phyloP scores from a whole-genome alignment of 2,797 vertebrate species.

The Bradypodion ventrale region DNA sequence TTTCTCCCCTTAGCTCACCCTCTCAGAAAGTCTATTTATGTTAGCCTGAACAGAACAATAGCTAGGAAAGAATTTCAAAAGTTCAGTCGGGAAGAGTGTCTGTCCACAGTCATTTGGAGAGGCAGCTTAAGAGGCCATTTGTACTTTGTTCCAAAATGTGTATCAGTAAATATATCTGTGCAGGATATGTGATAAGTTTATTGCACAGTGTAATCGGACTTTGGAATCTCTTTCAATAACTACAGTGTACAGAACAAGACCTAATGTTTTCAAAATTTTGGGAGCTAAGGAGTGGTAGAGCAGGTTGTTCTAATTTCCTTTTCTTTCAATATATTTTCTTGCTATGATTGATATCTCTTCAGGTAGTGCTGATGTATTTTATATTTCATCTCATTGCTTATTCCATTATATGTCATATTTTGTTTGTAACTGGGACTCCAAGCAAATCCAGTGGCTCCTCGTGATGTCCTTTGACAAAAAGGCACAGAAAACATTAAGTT shows the following conservation, averaged over 20 bases:
- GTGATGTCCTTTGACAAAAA: not conserved
- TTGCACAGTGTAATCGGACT: not conserved
- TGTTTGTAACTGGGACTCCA: conserved; percentile 9
- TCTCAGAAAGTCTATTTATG: not conserved
- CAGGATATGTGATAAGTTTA: not conserved
- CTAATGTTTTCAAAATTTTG: not conserved
- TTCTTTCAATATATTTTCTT: conserved; percentile 12
- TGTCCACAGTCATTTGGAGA: not conserved
- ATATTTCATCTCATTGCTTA: conserved; percentile 16
- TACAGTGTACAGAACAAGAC: not conserved
- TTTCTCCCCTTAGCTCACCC: not conserved
- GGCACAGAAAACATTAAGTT: conserved; percentile 23
- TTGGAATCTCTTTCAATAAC: not conserved
- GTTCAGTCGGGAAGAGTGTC: not conserved
- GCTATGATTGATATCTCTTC: not conserved
- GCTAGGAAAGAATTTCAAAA: conserved; percentile 12
- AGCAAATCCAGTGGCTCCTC: not conserved
- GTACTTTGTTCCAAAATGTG: not conserved
- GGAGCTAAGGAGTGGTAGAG: not conserved
- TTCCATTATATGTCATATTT: conserved; percentile 15
- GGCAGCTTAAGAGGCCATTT: not conserved
- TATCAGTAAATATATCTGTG: not conserved
- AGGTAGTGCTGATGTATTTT: conserved; percentile 34
- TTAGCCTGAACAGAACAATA: not conserved
- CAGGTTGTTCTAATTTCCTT: conserved; percentile 26